Evolutionary conservation across 2,113 vertebrate genomes (phyloP).

Genomic region (Morphnarchus princeps): DNA sequence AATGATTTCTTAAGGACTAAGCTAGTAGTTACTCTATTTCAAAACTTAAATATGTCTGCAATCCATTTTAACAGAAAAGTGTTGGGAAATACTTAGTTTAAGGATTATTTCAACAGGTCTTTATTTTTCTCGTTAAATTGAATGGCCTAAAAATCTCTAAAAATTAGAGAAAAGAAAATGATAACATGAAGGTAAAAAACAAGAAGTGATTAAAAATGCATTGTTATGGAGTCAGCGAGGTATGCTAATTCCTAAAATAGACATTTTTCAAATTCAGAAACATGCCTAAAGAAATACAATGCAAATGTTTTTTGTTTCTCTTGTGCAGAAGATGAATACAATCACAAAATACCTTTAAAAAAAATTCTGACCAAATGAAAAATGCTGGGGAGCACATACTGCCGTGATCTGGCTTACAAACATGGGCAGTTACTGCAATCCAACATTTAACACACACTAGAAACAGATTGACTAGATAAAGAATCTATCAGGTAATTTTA

Average conservation of each 20-base stretch:
- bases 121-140: background rate
- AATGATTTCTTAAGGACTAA: background rate
- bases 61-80: background rate
- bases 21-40: background rate
- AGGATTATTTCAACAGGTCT: background rate
- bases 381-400: background rate
- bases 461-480: background rate
- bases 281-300: background rate
- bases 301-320: background rate
- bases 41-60: background rate
- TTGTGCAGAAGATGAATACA: background rate
- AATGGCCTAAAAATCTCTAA: background rate
- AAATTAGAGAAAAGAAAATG: background rate
- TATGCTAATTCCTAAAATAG: background rate
- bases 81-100: background rate
- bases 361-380: background rate
- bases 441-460: background rate
- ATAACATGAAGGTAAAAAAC: background rate
- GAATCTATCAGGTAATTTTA: background rate
- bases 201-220: background rate
- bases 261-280: background rate
- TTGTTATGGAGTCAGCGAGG: background rate
- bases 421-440: background rate
- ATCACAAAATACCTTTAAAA: background rate
- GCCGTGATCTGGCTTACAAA: background rate